Evolutionary conservation across 2,888 invertebrate genomes (phyloP), one percentile per base, ranked within the genome.

Genomic region (Lypha dubia): DNA sequence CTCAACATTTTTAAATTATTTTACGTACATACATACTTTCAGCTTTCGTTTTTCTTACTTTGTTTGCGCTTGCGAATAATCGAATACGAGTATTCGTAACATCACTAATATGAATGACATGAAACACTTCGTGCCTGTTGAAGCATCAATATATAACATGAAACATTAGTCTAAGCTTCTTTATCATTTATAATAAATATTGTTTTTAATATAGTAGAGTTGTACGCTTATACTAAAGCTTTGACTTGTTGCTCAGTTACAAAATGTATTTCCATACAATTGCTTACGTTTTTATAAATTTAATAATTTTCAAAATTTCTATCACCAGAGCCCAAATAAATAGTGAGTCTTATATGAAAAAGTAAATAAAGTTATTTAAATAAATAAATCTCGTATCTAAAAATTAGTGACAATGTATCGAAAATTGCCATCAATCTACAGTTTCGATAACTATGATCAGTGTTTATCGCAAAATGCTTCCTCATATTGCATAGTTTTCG

Each of bases 391-490:
- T 60, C 41, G 3, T 20, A 9, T 20, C 41, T n/a, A 22, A 15
- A 41, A 22, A 58, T 46, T 41, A 83, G 74, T 44, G 56, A 68
- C 53, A 38, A 41, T 44, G 22, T 74, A 83, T 74, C 35, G 22
- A 20, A 79, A 62, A 0, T 49, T 83, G 28, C 83, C 83, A 38
- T 56, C 83, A 11, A 11, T 83, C 20, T 68, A 83, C 22, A 53
- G 60, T 17, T 83, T 83, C 44, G 79, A 83, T 56, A 74, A 74
- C 44, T 83, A 83, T n/a, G 83, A 79, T 56, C 68, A 68, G 11
- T 74, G 83, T 38, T 62, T 83, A 56, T 46, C 53, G 8, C n/a
- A 49, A 56, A 15, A 58, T 7, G 8, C 13, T 3, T 62, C 79
- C 0, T 53, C 22, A 13, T 83, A 83, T 56, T 83, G 83, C 38